Evolutionary conservation across 2,797 vertebrate species (phyloP).

Genomic region (Microtus obscurus): DNA sequence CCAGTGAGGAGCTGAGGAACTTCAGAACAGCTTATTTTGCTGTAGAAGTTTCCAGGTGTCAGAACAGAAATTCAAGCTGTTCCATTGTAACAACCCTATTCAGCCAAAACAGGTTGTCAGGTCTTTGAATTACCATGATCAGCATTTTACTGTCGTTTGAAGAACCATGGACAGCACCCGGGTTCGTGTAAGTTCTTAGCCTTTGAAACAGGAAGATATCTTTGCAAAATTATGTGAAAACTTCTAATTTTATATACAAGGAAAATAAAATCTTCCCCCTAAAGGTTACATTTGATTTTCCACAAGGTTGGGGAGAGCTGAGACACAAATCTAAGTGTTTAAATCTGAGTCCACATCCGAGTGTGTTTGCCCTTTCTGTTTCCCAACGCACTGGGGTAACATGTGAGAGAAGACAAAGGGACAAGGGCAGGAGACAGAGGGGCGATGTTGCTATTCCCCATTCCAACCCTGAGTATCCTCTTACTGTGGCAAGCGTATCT

Average conservation of each 20-base stretch:
- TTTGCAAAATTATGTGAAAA: constrained; percentile 29
- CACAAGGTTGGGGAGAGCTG: not conserved
- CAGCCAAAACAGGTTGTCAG: not conserved
- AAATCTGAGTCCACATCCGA: not conserved
- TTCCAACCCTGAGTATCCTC: constrained; percentile 13
- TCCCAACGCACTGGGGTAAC: not conserved
- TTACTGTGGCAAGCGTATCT: not conserved
- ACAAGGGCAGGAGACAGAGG: not conserved
- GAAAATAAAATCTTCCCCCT: not conserved
- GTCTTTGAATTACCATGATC: not conserved
- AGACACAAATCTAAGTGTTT: constrained; percentile 25
- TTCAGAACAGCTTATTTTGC: not conserved
- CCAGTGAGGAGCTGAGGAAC: not conserved
- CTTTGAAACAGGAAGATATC: constrained; percentile 7
- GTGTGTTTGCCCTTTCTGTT: not conserved
- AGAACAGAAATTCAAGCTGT: not conserved
- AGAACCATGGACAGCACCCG: constrained; percentile 71
- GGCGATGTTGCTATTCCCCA: not conserved
- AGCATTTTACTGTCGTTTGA: constrained; percentile 15
- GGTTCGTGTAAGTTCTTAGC: not conserved
- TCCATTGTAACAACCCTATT: not conserved
- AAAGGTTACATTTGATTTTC: not conserved
- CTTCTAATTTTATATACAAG: constrained; percentile 20
- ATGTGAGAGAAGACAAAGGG: not conserved
- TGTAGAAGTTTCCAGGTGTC: not conserved